Conservation (phyloP, 1,140 invertebrate species). For the Drosophila setifemur region DNA sequence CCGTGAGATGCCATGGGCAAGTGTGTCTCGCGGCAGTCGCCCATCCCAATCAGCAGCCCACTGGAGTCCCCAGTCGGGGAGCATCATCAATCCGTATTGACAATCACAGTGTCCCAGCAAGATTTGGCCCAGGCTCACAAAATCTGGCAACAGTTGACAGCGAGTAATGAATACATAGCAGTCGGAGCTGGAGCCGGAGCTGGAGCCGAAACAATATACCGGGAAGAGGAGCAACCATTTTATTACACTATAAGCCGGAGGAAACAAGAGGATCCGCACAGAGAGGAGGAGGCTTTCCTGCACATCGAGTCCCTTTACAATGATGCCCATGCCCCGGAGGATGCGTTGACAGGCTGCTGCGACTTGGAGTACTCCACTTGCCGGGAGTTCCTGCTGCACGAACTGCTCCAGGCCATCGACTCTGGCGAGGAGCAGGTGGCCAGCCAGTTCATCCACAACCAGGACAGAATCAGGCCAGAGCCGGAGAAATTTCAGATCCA, state of each 20-base stretch:
- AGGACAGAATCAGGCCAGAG: conserved; percentile 31
- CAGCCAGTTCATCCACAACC: not conserved
- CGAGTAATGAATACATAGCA: conserved; percentile 80
- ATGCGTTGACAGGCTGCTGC: conserved; percentile 26
- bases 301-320: conserved; percentile 65
- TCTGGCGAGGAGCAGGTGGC: not conserved
- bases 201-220: not conserved
- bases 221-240: conserved; percentile 34
- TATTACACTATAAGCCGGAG: conserved; percentile 58
- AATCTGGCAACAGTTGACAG: conserved; percentile 79
- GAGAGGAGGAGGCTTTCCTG: conserved; percentile 18
- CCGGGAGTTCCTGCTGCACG: conserved; percentile 64
- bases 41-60: not conserved
- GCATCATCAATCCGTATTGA: conserved; percentile 80
- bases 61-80: conserved; percentile 15
- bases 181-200: conserved; percentile 1
- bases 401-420: conserved; percentile 37
- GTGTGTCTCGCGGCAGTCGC: conserved; percentile 73
- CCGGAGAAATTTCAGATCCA: conserved; percentile 15
- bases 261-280: not conserved
- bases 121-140: conserved; percentile 77
- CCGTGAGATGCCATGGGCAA: conserved; percentile 69
- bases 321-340: conserved; percentile 52
- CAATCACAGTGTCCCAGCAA: conserved; percentile 70
- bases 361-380: conserved; percentile 53